phyloP scores from a whole-genome alignment of 2,113 vertebrate genomes.

The Pteronura brasiliensis region DNA sequence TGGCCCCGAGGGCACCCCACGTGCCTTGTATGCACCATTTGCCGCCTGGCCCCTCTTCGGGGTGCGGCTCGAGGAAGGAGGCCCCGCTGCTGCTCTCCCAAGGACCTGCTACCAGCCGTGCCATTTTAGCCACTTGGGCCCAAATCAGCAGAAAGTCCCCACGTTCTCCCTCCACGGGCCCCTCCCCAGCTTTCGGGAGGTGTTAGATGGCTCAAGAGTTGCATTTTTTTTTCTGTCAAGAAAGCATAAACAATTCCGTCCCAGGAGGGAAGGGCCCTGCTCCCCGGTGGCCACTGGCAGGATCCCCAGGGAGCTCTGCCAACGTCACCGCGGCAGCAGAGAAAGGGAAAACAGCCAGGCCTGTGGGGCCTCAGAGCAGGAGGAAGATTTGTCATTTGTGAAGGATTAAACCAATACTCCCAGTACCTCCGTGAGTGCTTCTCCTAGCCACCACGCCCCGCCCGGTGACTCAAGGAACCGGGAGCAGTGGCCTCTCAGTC shows the following conservation, averaged over 20 bases:
- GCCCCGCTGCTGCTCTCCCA: conserved; percentile 52
- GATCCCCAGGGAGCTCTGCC: neutral
- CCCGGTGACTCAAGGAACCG: neutral
- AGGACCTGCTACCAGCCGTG: neutral
- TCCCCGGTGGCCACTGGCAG: neutral
- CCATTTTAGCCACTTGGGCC: neutral
- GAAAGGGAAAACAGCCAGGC: conserved; percentile 71
- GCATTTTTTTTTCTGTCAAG: conserved; percentile 8
- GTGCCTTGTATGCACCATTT: neutral
- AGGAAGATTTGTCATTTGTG: neutral
- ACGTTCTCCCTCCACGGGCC: rapidly evolving
- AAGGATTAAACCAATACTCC: neutral
- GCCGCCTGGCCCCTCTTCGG: neutral
- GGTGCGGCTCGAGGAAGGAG: neutral
- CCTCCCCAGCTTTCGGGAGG: neutral
- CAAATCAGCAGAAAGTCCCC: neutral
- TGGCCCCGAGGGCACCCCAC: rapidly evolving
- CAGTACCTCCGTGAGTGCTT: neutral
- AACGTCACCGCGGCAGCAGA: conserved; percentile 52
- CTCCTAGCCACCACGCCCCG: neutral
- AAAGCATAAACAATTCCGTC: conserved; percentile 72
- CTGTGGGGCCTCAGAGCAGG: neutral
- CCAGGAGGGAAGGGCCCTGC: conserved; percentile 39
- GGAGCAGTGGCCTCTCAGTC: neutral
- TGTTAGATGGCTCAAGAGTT: conserved; percentile 1